These are phyloP conservation scores for Samia ricini DNA, from an alignment of 1,140 invertebrate species.

Conservation along the genomic window DNA sequence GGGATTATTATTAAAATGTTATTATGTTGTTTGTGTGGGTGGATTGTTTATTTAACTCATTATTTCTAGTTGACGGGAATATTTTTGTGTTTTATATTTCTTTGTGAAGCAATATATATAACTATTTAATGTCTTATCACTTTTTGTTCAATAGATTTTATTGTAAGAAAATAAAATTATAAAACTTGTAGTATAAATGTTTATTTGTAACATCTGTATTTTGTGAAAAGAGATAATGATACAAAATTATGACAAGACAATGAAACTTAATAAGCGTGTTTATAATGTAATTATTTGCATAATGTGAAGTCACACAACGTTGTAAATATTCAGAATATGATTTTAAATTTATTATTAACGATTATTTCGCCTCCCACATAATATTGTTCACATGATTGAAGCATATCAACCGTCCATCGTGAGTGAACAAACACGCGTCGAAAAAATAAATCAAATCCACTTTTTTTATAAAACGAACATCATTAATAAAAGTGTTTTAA, in stretches of 20 bases:
- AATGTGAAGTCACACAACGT: neutral
- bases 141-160: no score
- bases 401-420: conserved; percentile 48
- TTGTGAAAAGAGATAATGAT: neutral
- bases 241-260: neutral
- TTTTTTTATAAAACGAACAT: conserved; percentile 65
- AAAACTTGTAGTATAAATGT: no score
- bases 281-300: neutral
- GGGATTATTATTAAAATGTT: conserved; percentile 19
- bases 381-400: conserved; percentile 53
- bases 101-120: no score
- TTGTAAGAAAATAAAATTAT: no score
- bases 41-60: neutral
- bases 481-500: conserved; percentile 77
- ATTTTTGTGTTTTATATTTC: neutral
- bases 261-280: neutral
- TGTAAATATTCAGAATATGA: neutral
- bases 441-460: conserved; percentile 76
- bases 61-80: neutral
- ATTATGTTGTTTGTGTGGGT: neutral
- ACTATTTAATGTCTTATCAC: no score
- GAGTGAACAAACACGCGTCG: conserved; percentile 75
- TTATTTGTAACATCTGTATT: neutral
- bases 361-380: neutral
- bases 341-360: neutral